Percentiles rank a stretch among this genome's conserved stretches.
Conservation (phyloP, 2,888 invertebrate genomes). For the Coleophora deauratella region DNA sequence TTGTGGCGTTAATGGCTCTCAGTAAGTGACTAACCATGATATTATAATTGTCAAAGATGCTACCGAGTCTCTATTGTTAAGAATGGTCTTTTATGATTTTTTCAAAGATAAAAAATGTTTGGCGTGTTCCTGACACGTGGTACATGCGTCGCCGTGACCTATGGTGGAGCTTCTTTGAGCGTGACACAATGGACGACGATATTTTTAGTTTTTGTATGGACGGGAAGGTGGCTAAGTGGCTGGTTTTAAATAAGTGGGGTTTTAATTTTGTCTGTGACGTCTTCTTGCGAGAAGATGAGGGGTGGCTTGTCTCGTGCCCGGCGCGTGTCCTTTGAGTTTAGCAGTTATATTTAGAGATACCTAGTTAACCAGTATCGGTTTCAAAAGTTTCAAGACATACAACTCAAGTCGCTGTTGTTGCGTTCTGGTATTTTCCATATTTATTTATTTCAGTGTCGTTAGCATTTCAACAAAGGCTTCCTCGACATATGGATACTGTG, state of each 20-base stretch:
- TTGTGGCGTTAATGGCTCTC: conserved; percentile 38
- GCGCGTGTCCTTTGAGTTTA: conserved; percentile 53
- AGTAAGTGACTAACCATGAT: conserved; percentile 36
- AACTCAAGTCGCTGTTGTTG: conserved; percentile 7
- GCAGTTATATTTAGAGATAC: conserved; percentile 39
- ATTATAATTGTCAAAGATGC: conserved; percentile 75
- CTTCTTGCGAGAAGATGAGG: conserved; percentile 57
- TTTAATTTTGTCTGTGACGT: conserved; percentile 71
- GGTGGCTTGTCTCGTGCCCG: conserved; percentile 63
- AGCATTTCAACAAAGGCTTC: conserved; percentile 31
- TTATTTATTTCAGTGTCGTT: conserved; percentile 20
- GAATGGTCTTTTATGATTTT: conserved; percentile 68
- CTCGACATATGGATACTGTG: conserved; percentile 37
- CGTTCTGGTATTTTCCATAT: conserved; percentile 23
- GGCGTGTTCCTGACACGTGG: conserved; percentile 72
- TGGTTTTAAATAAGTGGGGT: conserved; percentile 66
- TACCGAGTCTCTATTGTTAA: conserved; percentile 68
- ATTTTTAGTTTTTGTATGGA: conserved; percentile 70
- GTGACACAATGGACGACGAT: conserved; percentile 66
- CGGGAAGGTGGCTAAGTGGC: conserved; percentile 71
- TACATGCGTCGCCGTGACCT: conserved; percentile 67
- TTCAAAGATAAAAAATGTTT: conserved; percentile 72
- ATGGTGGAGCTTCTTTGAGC: conserved; percentile 70
- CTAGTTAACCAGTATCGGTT: conserved; percentile 10
- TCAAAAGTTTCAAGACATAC: conserved; percentile 1